Percentiles rank a stretch among this genome's conserved stretches.
phyloP scores from a whole-genome alignment of 2,888 invertebrate genomes.

The Mactromeris polynyma region DNA sequence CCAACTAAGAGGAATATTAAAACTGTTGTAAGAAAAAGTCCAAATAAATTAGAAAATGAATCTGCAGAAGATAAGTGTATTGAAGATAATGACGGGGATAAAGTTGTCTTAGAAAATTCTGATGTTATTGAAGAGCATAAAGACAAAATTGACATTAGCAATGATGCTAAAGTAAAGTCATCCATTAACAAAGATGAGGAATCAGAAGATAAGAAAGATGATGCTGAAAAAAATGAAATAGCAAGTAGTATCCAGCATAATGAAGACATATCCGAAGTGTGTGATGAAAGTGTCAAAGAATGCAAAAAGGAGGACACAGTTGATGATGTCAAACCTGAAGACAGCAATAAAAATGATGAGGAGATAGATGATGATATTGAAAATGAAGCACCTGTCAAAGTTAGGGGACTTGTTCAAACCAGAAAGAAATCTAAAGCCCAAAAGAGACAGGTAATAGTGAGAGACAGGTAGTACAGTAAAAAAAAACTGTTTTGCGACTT shows the following conservation, averaged over 20 bases:
- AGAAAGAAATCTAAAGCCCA: constrained; percentile 53
- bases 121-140: constrained; percentile 5
- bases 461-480: too few relatives aligned
- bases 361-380: constrained; percentile 5
- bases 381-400: constrained; percentile 24
- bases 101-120: not conserved
- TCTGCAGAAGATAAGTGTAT: not conserved
- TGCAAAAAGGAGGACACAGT: not conserved
- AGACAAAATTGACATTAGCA: not conserved
- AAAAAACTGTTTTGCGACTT: too few relatives aligned
- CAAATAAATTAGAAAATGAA: constrained; percentile 10
- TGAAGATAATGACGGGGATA: too few relatives aligned
- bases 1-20: constrained; percentile 48
- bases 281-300: not conserved
- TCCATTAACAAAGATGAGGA: not conserved
- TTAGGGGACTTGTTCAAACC: constrained; percentile 51
- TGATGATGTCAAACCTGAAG: constrained; percentile 7
- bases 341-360: not conserved
- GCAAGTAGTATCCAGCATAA: not conserved
- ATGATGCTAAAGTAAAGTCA: not conserved
- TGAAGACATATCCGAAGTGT: not conserved
- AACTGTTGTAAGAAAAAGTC: constrained; percentile 39
- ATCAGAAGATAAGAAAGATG: not conserved
- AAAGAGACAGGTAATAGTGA: constrained; percentile 64
- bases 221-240: not conserved